Base-by-base conservation (phyloP, 92 coral and sea anemone species). In the Actinernus sp. region DNA sequence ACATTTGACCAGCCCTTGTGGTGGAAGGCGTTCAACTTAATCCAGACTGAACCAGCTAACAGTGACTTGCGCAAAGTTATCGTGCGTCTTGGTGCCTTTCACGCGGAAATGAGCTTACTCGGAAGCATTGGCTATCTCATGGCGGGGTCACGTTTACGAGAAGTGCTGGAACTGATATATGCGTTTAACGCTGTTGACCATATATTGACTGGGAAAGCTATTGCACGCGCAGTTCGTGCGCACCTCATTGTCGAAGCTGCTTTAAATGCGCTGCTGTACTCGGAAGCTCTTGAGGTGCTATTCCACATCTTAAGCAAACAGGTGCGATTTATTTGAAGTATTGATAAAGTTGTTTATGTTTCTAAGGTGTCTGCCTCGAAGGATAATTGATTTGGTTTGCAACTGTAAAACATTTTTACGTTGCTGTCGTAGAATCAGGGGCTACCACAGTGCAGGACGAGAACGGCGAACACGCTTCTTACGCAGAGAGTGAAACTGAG, bases 231-330 rank as follows among this genome's bases (percentile, higher is more conserved):
- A n/a, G n/a, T n/a, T n/a, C n/a, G n/a, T n/a, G n/a, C n/a, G 36
- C 1, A 55, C 55, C 40, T 48, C 49, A 19, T 31, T 32, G n/a
- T 59, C 40, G 79, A 72, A 49, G 70, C 72, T 0, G 85, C 71
- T 27, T 26, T 77, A 44, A 66, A 77, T 37, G 69, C 76, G 1
- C 44, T 82, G 1, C 71, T 73, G 23, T 73, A 64, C 38, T 48
- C 88, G 1, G 71, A 20, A 51, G 88, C 88, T 45, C 82, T 73
- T 8, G 36, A 28, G 51, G 60, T 55, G 76, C 65, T n/a, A n/a
- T n/a, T n/a, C n/a, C n/a, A n/a, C n/a, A n/a, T 68, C 68, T 11
- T 29, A 27, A 41, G 45, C n/a, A n/a, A n/a, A n/a, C n/a, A n/a
- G n/a, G n/a, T n/a, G n/a, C n/a, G n/a, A n/a, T n/a, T n/a, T n/a